Evolutionary conservation across 2,888 invertebrate species (phyloP), one percentile per base, ranked within the genome.

Genomic region (Notocelia uddmanniana): DNA sequence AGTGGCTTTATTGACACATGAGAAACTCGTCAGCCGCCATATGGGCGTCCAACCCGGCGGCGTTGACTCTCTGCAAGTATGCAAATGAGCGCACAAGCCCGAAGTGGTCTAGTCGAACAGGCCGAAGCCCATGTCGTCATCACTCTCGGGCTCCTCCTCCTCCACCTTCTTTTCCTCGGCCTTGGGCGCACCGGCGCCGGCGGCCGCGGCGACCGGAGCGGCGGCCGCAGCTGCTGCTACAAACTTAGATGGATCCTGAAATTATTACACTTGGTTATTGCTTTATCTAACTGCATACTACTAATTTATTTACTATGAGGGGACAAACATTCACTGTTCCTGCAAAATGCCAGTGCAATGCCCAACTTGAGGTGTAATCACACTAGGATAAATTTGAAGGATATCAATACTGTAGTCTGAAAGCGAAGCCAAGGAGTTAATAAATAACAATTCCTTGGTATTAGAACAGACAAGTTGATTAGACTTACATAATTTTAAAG

Each of bases 121-220:
- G 91, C 98, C 99, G 92, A 99, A 98, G 91, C 99, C 99, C 98
- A 99, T 98, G 91, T 99, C 99, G 82, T 99, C 99, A 83, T 98
- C 98, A 76, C 96, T 96, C 85, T 97, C 97, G 8, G 96, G 95
- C 73, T 97, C 97, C 83, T 97, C 97, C 83, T 97, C 96, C 91
- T 97, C 96, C 81, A 97, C 96, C 87, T 97, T 97, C 85, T 97
- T 96, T 82, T 96, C 96, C 75, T 96, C 95, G 67, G 95, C 95
- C 75, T 95, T 95, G 78, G 94, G 94, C 58, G 94, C 95, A 34
- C n/a, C n/a, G n/a, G 94, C 95, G 54, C 95, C 95, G 2, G 95
- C 94, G 23, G 95, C 95, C 19, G 96, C 94, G 58, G 96, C 95
- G 19, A 96, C 95, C n/a, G 96, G 95, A 45, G 95, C 95, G 23